Percentiles rank a stretch among this genome's conserved stretches.
phyloP scores from a whole-genome alignment of 2,888 invertebrate genomes.

The Volucella inflata region DNA sequence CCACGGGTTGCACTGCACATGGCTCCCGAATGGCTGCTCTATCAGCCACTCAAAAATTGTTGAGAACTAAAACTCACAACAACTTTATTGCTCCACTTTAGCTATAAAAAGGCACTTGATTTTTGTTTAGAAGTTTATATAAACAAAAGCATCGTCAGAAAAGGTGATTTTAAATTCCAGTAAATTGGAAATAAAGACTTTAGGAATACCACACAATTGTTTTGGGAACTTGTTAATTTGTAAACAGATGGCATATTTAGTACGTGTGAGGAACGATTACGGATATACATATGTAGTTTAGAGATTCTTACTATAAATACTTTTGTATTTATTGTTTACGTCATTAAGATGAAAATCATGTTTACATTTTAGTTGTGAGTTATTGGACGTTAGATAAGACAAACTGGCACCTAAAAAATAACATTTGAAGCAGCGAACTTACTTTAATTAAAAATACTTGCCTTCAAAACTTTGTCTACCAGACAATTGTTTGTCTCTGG shows the following conservation, averaged over 20 bases:
- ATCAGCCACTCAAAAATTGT: slow-evolving; percentile 14
- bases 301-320: slow-evolving; percentile 13
- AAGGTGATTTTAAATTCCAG: slow-evolving; percentile 1
- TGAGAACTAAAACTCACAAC: slow-evolving; percentile 16
- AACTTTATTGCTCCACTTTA: slow-evolving; percentile 43
- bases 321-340: slow-evolving; percentile 58
- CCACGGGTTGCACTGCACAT: slow-evolving; percentile 51
- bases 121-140: slow-evolving; percentile 49
- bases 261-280: slow-evolving; percentile 77
- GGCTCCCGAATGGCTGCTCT: slow-evolving; percentile 61
- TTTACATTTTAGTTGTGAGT: slow-evolving; percentile 38
- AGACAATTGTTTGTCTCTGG: no score
- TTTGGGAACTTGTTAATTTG: slow-evolving; percentile 73
- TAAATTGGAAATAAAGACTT: slow-evolving; percentile 18
- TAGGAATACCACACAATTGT: slow-evolving; percentile 38
- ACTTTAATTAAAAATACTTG: no score
- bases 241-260: slow-evolving; percentile 81
- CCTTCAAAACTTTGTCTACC: no score
- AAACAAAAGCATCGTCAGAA: slow-evolving; percentile 29
- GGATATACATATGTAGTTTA: slow-evolving; percentile 15
- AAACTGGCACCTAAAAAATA: slow-evolving; percentile 43
- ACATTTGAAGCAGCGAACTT: background rate
- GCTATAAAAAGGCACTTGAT: slow-evolving; percentile 11
- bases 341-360: slow-evolving; percentile 33
- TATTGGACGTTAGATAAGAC: slow-evolving; percentile 21